phyloP scores from a whole-genome alignment of 2,797 vertebrate species.

The Chiloscyllium punctatum region DNA sequence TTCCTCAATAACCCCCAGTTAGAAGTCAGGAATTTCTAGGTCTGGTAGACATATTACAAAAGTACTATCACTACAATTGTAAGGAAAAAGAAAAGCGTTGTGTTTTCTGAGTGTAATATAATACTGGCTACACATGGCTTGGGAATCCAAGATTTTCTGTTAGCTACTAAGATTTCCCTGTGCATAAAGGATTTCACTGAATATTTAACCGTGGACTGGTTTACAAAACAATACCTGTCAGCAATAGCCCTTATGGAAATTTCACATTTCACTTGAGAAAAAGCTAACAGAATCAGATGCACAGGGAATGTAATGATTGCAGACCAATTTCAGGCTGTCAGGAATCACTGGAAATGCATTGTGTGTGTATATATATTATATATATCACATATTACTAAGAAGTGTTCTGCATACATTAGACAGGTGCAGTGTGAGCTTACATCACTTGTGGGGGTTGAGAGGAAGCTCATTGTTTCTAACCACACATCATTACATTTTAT shows the following conservation, averaged over 20 bases:
- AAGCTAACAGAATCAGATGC: not conserved
- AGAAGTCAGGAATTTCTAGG: not conserved
- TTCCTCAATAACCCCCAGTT: slow-evolving; percentile 2
- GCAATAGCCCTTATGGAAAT: not conserved
- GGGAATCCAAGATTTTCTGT: not conserved
- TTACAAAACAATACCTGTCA: slow-evolving; percentile 5
- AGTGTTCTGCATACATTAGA: not conserved
- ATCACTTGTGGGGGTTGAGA: not conserved
- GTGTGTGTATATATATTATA: not conserved
- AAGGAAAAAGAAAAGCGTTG: not conserved
- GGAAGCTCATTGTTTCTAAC: not conserved
- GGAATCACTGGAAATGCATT: not conserved
- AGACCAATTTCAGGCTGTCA: not conserved
- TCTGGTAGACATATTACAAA: not conserved
- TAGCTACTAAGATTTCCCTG: not conserved
- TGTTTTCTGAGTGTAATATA: slow-evolving; percentile 3
- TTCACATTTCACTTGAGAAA: slow-evolving; percentile 20
- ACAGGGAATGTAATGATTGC: not conserved
- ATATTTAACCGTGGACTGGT: slow-evolving; percentile 11
- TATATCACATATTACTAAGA: not conserved
- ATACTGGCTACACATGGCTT: not conserved
- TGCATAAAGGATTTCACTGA: slow-evolving; percentile 7
- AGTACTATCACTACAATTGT: not conserved
- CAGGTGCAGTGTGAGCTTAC: not conserved
- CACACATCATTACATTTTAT: not conserved